Evolutionary conservation across 2,113 vertebrate genomes (phyloP).

Genomic region (Salvelinus namaycush): DNA sequence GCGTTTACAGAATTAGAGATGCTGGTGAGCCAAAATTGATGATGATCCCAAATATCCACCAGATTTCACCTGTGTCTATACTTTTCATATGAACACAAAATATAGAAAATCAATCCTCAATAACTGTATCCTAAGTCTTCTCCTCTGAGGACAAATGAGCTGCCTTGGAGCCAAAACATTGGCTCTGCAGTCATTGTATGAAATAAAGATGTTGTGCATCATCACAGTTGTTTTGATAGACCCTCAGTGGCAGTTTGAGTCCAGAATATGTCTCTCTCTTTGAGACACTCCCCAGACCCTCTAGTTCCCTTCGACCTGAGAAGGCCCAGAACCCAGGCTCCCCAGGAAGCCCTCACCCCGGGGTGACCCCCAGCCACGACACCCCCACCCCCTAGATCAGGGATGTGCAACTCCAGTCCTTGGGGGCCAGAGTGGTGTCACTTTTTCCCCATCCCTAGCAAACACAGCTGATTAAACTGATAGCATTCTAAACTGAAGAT

Average conservation of each 20-base stretch:
- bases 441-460: no score
- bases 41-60: no score
- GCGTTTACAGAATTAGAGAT: background rate
- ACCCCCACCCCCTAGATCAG: slow-evolving; percentile 6
- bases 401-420: no score
- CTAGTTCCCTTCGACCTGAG: slow-evolving; percentile 4
- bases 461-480: no score
- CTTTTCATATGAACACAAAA: background rate
- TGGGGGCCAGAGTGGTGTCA: no score
- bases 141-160: background rate
- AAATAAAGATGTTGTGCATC: slow-evolving; percentile 22
- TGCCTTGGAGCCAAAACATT: background rate
- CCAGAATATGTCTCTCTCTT: slow-evolving; percentile 43
- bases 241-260: slow-evolving; percentile 35
- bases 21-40: background rate
- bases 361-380: slow-evolving; percentile 58
- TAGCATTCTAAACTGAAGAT: no score
- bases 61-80: background rate
- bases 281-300: slow-evolving; percentile 37
- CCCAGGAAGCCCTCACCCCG: slow-evolving; percentile 51
- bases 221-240: slow-evolving; percentile 2
- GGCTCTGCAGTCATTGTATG: background rate
- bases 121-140: background rate
- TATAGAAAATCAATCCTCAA: background rate
- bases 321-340: slow-evolving; percentile 25